Percentiles rank a stretch among this genome's conserved stretches.
Evolutionary conservation across 2,888 invertebrate genomes (phyloP).

Genomic region (Polyploca ridens): DNA sequence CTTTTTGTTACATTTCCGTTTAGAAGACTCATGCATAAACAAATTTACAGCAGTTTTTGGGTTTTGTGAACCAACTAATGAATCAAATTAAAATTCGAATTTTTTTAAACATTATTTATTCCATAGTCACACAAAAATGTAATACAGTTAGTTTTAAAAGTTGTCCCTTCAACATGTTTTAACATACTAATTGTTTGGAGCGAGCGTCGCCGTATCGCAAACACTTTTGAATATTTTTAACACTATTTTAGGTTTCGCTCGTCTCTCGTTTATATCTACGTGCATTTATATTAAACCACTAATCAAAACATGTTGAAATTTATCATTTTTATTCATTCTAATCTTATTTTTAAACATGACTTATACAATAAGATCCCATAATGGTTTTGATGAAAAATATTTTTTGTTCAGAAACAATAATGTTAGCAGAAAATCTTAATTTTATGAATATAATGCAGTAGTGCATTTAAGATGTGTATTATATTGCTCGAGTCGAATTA

Average conservation of each 20-base stretch:
- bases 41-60: constrained; percentile 20
- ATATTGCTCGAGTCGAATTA: neutral
- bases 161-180: constrained; percentile 67
- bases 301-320: constrained; percentile 67
- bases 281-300: constrained; percentile 43
- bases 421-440: constrained; percentile 19
- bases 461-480: neutral
- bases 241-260: constrained; percentile 35
- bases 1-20: neutral
- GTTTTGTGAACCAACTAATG: constrained; percentile 24
- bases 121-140: constrained; percentile 69
- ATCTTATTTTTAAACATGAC: constrained; percentile 45
- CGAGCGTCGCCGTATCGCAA: constrained; percentile 39
- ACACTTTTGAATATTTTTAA: constrained; percentile 40
- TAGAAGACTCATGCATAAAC: constrained; percentile 9
- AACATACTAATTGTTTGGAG: constrained; percentile 35
- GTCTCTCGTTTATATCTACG: constrained; percentile 35
- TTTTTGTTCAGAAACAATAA: constrained; percentile 20
- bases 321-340: constrained; percentile 41
- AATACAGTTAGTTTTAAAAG: constrained; percentile 60
- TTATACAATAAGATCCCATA: constrained; percentile 1
- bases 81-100: constrained; percentile 50
- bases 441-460: constrained; percentile 22
- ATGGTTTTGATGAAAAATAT: constrained; percentile 26
- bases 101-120: constrained; percentile 62